Evolutionary conservation across 2,888 invertebrate species (phyloP), one percentile per base, ranked within the genome.

Genomic region (Hirtodrosophila cameraria): DNA sequence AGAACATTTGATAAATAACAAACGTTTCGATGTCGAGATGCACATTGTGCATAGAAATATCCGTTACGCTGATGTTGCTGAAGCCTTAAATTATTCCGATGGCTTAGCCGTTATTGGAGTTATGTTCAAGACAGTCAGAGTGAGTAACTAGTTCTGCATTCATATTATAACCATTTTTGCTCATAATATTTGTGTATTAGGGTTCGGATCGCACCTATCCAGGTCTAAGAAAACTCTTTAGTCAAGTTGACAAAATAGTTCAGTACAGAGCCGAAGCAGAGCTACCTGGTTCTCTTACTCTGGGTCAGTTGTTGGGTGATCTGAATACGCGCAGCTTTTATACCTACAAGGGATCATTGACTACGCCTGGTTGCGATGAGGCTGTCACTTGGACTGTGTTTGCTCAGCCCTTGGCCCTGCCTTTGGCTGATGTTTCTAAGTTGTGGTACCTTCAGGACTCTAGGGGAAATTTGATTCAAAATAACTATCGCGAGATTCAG

Each of bases 341-440:
- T 39, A 78, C 88, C 1, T 89, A 89, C n/a, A 75, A 63, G 20
- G 96, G 96, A 0, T 96, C 96, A 0, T 91, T 96, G 46, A 96
- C 96, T 0, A 95, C 95, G 0, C 96, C 96, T 0, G 91, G 80
- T 0, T 96, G 96, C 87, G 92, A 93, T 49, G 95, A 96, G 86
- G 92, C 92, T 0, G 94, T 95, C 25, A 92, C 92, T 3, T 96
- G 95, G 95, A 94, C 94, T 7, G 92, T 96, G 1, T 92, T 94
- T 66, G 90, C 92, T 0, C 91, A 93, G 7, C 91, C 91, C 7
- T 80, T 93, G n/a, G 91, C 92, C 0, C 90, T 94, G 60, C 52
- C 88, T 2, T 49, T 62, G 0, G 18, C 30, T 1, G 48, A 85
- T 42, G 30, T 85, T 11, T 60, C 70, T 6, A 80, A 71, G 38